Evolutionary conservation across 2,797 vertebrate genomes (phyloP), one percentile per base, ranked within the genome.

Genomic region (Bryconaethiops microstoma): DNA sequence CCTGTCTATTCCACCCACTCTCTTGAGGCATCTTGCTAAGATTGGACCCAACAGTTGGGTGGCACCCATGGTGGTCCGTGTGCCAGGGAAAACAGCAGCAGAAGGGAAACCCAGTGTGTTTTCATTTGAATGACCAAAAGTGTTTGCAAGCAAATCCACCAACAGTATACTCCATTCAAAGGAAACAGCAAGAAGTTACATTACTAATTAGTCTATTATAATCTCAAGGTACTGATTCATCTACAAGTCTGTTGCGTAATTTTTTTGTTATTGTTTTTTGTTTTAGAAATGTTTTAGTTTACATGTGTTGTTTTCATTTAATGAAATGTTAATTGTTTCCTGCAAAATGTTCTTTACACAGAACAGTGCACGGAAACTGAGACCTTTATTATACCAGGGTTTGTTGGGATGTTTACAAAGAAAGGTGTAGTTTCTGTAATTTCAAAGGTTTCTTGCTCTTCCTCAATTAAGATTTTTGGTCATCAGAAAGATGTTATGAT

Each of bases 41-140:
- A 74, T 60, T 74, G 42, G 35, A 2, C 55, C 29, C 8, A 45
- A 74, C n/a, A 39, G 72, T 59, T 74, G 55, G 72, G 72, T 74
- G 39, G 35, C 55, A 42, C 13, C 29, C 13, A n/a, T 57, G 52
- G 17, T 19, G 23, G 55, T 60, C n/a, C 16, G 35, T n/a, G 35
- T 74, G 72, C 19, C 52, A 42, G n/a, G 35, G 23, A 73, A 7
- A 71, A 19, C 50, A 57, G 52, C 70, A 73, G 54, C 39, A 42
- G 35, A 42, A 42, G 55, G 52, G n/a, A 74, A 54, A 40, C 8
- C 29, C 72, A 74, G 5, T 21, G 1, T 55, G 70, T n/a, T 25
- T 39, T 57, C 1, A 23, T 73, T 52, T 73, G 70, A 29, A 12
- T 54, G 14, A 6, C 68, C 45, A 14, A 17, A 54, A 29, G 14